Percentiles rank a stretch among this genome's conserved stretches.
Evolutionary conservation across 2,113 vertebrate genomes (phyloP).

Genomic region (Enhydra lutris): DNA sequence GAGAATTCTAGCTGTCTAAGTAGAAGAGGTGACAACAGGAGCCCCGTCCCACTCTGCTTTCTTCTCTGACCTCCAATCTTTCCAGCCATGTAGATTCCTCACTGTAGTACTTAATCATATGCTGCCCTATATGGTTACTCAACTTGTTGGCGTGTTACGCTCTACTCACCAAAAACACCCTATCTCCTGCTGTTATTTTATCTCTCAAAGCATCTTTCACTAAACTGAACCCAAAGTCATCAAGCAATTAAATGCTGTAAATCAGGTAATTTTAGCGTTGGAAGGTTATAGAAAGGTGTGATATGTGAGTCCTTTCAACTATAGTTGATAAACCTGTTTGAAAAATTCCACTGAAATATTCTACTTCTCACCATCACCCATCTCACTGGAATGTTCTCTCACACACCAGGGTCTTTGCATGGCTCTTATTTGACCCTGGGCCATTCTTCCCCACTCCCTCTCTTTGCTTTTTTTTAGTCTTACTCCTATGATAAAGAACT

Average conservation of each 20-base stretch:
- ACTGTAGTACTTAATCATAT: not conserved
- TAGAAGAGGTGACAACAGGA: not conserved
- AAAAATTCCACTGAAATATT: conserved; percentile 20
- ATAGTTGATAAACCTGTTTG: conserved; percentile 18
- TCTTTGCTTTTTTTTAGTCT: not conserved
- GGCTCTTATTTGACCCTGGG: not conserved
- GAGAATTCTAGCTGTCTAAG: not conserved
- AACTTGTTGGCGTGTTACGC: not conserved
- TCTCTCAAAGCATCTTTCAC: conserved; percentile 3
- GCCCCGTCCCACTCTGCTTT: not conserved
- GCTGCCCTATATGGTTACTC: not conserved
- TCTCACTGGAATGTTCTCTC: not conserved
- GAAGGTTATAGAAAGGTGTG: not conserved
- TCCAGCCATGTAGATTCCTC: not conserved
- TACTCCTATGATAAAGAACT: not conserved
- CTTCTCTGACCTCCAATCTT: not conserved
- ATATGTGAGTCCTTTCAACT: not conserved
- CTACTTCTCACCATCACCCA: not conserved
- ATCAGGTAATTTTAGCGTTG: conserved; percentile 25
- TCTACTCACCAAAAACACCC: not conserved
- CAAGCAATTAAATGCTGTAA: conserved; percentile 29
- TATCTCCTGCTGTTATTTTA: not conserved
- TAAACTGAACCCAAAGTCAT: not conserved
- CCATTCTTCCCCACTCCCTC: not conserved
- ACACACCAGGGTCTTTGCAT: not conserved